These are phyloP conservation scores for Lasioglossum pauxillum DNA, from an alignment of 2,888 invertebrate species.

Conservation along the genomic window DNA sequence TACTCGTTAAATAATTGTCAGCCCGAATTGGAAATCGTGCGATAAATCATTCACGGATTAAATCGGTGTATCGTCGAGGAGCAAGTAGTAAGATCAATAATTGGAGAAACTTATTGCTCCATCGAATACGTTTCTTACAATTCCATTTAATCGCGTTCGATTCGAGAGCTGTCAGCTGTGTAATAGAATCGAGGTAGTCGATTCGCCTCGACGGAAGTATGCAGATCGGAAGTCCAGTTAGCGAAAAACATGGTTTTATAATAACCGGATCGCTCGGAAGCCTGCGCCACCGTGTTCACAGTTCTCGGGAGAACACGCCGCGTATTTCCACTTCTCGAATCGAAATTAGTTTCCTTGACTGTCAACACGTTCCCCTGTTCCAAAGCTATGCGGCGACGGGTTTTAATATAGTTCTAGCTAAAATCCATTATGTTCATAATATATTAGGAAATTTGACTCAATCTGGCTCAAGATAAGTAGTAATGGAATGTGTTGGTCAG, in stretches of 20 bases:
- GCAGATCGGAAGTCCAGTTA: constrained; percentile 6
- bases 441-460: neutral
- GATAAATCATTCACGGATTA: neutral
- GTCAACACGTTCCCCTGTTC: constrained; percentile 32
- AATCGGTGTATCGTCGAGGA: neutral
- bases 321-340: constrained; percentile 53
- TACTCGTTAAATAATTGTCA: neutral
- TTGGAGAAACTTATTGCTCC: neutral
- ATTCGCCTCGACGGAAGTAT: neutral
- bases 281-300: constrained; percentile 20
- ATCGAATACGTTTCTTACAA: neutral
- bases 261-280: constrained; percentile 44
- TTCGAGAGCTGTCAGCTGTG: neutral
- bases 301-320: constrained; percentile 43
- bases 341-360: constrained; percentile 53
- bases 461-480: neutral
- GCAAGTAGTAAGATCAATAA: neutral
- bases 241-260: constrained; percentile 37
- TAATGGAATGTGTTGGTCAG: neutral
- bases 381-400: constrained; percentile 2
- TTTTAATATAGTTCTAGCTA: constrained; percentile 43
- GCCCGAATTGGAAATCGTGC: no score
- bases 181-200: neutral
- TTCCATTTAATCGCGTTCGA: neutral
- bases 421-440: neutral